Base-by-base conservation (phyloP, 2,888 invertebrate genomes). In the Creontiades dilutus region DNA sequence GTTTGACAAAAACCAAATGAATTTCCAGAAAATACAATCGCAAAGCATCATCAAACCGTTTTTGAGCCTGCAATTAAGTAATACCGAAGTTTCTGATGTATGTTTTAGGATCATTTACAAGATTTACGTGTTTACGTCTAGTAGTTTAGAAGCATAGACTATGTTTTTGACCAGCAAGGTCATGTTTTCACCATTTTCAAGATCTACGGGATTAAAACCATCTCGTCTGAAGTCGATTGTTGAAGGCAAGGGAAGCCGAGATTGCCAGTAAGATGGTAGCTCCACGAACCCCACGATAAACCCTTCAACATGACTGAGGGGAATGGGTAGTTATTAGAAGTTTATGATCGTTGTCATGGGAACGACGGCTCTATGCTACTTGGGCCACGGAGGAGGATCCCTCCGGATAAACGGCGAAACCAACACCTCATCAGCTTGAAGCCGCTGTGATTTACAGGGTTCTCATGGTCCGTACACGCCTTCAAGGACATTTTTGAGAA, bases 401-500 rank as follows among this genome's bases (percentile, higher is more conserved):
- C 23, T 9, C 23, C 68, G 68, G 68, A 23, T 68, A 68, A 68
- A 68, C 68, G 68, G 27, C 68, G 68, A 19, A 68, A 68, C 68
- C 68, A 68, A 68, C 68, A 68, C 68, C 68, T 68, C 68, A 68
- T 68, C 68, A 68, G 68, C 68, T 68, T 19, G 23, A 27, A 68
- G 68, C 68, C 68, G 68, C 68, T 68, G 68, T 68, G 68, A 68
- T 68, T 68, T 68, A 68, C 68, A 68, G 23, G 68, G 68, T 12
- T 12, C 68, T 23, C 5, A 11, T 12, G 13, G 68, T 23, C 27
- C 68, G 23, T 19, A 23, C 57, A 68, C 68, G 23, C 68, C 19
- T 68, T 9, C 23, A 68, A 68, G 68, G 68, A 68, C 68, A 27
- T 23, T 68, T 14, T 19, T 68, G 23, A 68, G 68, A 68, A 68